Conservation (phyloP, 2,888 invertebrate genomes). For the Hylaea fasciaria region DNA sequence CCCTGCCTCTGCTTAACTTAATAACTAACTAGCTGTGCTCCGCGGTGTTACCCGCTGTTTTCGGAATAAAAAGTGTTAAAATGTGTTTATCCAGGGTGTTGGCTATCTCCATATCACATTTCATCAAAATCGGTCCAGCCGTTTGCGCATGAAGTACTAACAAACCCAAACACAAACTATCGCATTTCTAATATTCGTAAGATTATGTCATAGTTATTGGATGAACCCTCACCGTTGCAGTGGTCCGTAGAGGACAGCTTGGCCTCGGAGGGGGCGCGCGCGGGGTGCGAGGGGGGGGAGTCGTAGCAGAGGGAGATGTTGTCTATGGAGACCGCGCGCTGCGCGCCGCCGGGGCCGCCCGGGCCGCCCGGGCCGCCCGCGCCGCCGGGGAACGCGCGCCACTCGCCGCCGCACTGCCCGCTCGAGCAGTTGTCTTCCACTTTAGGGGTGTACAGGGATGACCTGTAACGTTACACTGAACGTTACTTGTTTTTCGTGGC, state of each 20-base stretch:
- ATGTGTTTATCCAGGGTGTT: too few species aligned
- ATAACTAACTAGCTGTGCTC: too few species aligned
- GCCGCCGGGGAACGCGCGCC: constrained; percentile 74
- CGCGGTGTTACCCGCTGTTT: too few species aligned
- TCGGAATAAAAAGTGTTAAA: too few species aligned
- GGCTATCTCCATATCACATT: too few species aligned
- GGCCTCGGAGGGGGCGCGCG: constrained; percentile 74
- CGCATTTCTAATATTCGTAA: too few species aligned
- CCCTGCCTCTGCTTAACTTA: too few species aligned
- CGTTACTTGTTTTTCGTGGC: not conserved
- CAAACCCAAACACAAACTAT: too few species aligned
- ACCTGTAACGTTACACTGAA: constrained; percentile 69
- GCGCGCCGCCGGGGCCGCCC: constrained; percentile 69
- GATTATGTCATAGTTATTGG: too few species aligned
- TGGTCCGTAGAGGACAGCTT: constrained; percentile 67
- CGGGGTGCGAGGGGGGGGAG: constrained; percentile 63
- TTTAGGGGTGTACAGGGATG: constrained; percentile 89
- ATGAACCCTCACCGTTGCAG: constrained; percentile 70
- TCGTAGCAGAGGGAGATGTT: constrained; percentile 85
- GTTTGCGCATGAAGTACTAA: too few species aligned
- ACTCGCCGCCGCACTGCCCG: constrained; percentile 64
- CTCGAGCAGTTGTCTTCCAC: constrained; percentile 82
- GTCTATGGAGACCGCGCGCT: constrained; percentile 87
- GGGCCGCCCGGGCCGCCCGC: too few species aligned
- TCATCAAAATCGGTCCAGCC: too few species aligned